Percentiles rank a stretch among this genome's conserved stretches.
Conservation (phyloP, 2,797 vertebrate species). For the Sebastiscus albofasciatus region DNA sequence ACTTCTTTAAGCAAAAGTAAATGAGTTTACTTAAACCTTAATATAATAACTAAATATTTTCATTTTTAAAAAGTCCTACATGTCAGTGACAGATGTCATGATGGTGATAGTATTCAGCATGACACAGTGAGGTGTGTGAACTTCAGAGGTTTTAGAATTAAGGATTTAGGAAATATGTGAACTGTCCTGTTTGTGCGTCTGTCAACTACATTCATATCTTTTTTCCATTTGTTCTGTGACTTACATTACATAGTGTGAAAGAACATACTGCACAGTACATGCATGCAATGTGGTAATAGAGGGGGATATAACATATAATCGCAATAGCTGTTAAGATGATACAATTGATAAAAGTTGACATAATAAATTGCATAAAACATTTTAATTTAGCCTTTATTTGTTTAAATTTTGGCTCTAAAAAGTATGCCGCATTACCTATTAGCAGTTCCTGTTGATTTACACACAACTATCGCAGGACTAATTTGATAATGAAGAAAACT, state of each 20-base stretch:
- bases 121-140: conserved; percentile 5
- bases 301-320: not conserved
- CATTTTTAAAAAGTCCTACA: not conserved
- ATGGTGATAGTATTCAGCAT: not conserved
- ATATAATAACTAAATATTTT: not conserved
- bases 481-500: not conserved
- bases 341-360: not conserved
- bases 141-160: not conserved
- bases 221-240: not conserved
- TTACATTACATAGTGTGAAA: not conserved
- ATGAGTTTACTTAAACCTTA: not conserved
- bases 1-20: not conserved
- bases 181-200: conserved; percentile 18
- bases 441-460: not conserved
- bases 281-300: not conserved
- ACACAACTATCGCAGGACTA: not conserved
- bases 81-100: not conserved
- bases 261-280: not conserved
- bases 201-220: not conserved
- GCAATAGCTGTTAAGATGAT: not conserved
- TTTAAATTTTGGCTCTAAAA: not conserved
- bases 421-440: not conserved
- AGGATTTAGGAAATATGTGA: conserved; percentile 31
- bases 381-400: not conserved
- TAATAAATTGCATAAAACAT: not conserved